These are phyloP conservation scores for Eulithis prunata DNA, from an alignment of 2,888 invertebrate genomes.

Conservation along the genomic window DNA sequence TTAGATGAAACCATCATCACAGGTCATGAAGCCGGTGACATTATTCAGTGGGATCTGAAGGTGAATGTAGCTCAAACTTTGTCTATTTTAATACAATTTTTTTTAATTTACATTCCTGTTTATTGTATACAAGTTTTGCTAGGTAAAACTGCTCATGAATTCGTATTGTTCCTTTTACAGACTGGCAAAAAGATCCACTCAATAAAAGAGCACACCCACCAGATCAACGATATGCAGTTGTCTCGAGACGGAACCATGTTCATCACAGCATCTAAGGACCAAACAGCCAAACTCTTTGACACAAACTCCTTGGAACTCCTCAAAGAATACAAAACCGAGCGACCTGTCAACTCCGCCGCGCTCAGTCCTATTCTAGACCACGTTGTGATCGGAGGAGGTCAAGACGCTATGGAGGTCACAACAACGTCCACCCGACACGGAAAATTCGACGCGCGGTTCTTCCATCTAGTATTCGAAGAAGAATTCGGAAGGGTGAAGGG, in stretches of 20 bases:
- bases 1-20: constrained; percentile 96
- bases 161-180: constrained; percentile 63
- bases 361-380: constrained; percentile 98
- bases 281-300: constrained; percentile 97
- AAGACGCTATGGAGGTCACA: constrained; percentile 99
- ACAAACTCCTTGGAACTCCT: constrained; percentile 92
- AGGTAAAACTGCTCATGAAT: not conserved
- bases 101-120: no score
- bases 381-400: constrained; percentile 99
- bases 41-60: constrained; percentile 96
- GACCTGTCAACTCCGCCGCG: constrained; percentile 99
- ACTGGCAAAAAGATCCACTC: constrained; percentile 92
- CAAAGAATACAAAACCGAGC: constrained; percentile 98
- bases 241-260: constrained; percentile 97
- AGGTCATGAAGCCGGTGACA: constrained; percentile 97
- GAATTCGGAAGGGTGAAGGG: constrained; percentile 99
- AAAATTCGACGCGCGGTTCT: constrained; percentile 98
- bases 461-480: constrained; percentile 97
- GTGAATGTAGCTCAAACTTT: constrained; percentile 50
- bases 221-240: constrained; percentile 98
- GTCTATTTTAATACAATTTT: no score
- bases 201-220: constrained; percentile 91
- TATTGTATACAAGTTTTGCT: no score
- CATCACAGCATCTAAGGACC: constrained; percentile 98
- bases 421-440: constrained; percentile 97